phyloP scores from a whole-genome alignment of 2,888 invertebrate genomes.

The Syrista parreyssii region DNA sequence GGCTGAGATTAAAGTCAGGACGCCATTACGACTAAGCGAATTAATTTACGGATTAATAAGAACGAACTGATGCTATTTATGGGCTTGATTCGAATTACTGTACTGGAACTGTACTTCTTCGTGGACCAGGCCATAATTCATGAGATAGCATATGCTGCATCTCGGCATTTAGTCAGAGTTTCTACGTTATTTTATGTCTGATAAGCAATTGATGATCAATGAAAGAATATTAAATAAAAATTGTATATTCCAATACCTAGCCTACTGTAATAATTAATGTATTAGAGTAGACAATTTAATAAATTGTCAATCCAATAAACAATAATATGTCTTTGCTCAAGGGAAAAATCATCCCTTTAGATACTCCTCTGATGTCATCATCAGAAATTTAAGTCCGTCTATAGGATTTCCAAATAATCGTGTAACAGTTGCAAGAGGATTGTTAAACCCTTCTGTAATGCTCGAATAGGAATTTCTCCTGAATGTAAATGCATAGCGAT shows the following conservation, averaged over 20 bases:
- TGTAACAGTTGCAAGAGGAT: neutral
- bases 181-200: neutral
- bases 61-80: slow-evolving; percentile 32
- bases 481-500: neutral
- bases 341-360: neutral
- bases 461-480: neutral
- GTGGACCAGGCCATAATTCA: neutral
- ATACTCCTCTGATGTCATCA: neutral
- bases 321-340: neutral
- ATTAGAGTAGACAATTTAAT: neutral
- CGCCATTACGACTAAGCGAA: slow-evolving; percentile 22
- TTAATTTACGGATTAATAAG: slow-evolving; percentile 45
- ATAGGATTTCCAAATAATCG: neutral
- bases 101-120: neutral
- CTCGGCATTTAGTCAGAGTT: neutral
- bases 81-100: slow-evolving; percentile 30
- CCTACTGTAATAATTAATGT: too few species aligned
- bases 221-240: too few species aligned
- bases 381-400: too few species aligned
- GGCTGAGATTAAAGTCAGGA: slow-evolving; percentile 24
- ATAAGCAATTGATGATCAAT: too few species aligned
- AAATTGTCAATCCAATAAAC: neutral
- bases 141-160: neutral
- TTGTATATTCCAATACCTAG: too few species aligned
- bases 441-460: neutral